phyloP scores from a whole-genome alignment of 2,113 vertebrate genomes.

The Gallinago jamesoni region DNA sequence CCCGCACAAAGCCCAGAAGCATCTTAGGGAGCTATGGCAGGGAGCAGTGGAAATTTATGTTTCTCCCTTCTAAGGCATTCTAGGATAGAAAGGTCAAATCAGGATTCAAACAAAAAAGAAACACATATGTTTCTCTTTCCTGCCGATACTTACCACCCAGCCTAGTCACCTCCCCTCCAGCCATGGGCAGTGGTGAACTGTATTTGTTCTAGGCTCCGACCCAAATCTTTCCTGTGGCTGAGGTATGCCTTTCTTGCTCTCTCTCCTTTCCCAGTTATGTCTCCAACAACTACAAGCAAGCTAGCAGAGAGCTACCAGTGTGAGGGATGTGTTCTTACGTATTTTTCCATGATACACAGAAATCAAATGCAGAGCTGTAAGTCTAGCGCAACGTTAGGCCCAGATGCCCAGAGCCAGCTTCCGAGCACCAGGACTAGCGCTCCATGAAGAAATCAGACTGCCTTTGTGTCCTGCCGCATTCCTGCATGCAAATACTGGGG shows the following conservation, averaged over 20 bases:
- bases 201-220: background rate
- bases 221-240: background rate
- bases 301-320: background rate
- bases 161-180: background rate
- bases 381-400: background rate
- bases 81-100: background rate
- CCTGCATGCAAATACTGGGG: background rate
- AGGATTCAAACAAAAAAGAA: background rate
- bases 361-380: background rate
- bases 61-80: background rate
- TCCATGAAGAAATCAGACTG: accelerated
- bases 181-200: background rate
- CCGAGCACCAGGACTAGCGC: background rate
- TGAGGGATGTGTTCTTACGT: background rate
- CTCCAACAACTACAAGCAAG: background rate
- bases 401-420: background rate
- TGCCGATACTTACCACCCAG: background rate
- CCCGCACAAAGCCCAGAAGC: background rate
- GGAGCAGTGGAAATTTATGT: background rate
- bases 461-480: background rate
- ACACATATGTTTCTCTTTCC: background rate
- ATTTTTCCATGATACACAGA: background rate
- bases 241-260: background rate
- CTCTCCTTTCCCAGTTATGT: background rate
- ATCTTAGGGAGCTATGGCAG: background rate